Evolutionary conservation across 2,797 vertebrate genomes (phyloP).

Genomic region (Echeneis naucrates): DNA sequence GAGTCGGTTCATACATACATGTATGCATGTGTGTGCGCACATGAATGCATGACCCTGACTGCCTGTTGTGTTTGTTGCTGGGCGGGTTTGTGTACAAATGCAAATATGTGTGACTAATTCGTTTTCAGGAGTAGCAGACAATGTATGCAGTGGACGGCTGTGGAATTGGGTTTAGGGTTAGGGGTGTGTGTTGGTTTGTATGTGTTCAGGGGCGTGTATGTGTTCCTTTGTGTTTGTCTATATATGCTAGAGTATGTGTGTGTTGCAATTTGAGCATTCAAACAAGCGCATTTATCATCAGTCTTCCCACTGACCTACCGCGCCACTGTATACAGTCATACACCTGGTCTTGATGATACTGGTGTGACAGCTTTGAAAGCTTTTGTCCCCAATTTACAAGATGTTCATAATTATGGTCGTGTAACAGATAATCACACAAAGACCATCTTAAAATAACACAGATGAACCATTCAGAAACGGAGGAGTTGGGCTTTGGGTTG

Average conservation of each 20-base stretch:
- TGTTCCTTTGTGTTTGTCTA: constrained; percentile 40
- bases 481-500: not conserved
- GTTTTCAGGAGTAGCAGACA: constrained; percentile 68
- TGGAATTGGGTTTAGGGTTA: constrained; percentile 57
- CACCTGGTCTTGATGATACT: not conserved
- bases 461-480: not conserved
- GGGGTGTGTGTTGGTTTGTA: constrained; percentile 32
- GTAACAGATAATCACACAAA: not conserved
- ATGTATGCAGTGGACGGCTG: constrained; percentile 35
- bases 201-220: constrained; percentile 17
- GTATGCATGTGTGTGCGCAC: constrained; percentile 8
- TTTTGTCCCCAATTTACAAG: not conserved
- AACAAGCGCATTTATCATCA: constrained; percentile 46
- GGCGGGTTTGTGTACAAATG: constrained; percentile 79
- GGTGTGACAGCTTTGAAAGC: not conserved
- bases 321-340: constrained; percentile 9
- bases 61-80: constrained; percentile 72
- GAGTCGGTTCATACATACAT: constrained; percentile 12
- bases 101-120: constrained; percentile 83
- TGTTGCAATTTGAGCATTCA: constrained; percentile 62
- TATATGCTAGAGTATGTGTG: constrained; percentile 35
- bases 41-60: constrained; percentile 40
- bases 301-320: constrained; percentile 22
- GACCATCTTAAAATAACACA: not conserved
- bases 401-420: not conserved